Evolutionary conservation across 2,888 invertebrate species (phyloP).

Genomic region (Chaetogeoica ovagalla): DNA sequence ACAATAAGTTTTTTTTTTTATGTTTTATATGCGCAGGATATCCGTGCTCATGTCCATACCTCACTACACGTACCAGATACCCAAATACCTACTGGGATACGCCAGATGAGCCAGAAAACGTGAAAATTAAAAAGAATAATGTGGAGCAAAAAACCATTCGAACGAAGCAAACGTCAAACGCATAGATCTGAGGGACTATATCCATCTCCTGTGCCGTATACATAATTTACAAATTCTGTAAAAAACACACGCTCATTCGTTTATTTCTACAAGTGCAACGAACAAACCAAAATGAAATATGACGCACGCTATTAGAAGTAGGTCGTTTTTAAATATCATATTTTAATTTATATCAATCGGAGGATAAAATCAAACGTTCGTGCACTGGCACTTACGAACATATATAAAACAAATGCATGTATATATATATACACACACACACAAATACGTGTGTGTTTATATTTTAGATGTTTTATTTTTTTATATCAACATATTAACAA

Average conservation of each 20-base stretch:
- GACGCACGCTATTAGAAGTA: conserved; percentile 4
- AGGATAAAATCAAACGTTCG: conserved; percentile 36
- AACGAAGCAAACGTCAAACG: conserved; percentile 5
- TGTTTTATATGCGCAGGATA: conserved; percentile 65
- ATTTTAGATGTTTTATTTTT: too few species aligned
- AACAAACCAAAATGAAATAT: too few species aligned
- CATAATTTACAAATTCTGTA: too few species aligned
- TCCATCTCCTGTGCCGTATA: too few species aligned
- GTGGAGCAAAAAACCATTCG: too few species aligned
- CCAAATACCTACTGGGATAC: conserved; percentile 82
- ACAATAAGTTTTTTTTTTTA: conserved; percentile 50
- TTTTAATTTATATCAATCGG: background rate
- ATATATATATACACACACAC: conserved; percentile 4
- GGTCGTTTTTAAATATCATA: background rate
- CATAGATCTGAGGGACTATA: too few species aligned
- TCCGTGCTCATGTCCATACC: conserved; percentile 85
- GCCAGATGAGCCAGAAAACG: conserved; percentile 63
- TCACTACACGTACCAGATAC: conserved; percentile 78
- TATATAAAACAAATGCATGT: background rate
- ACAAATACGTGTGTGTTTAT: too few species aligned
- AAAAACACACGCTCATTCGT: too few species aligned
- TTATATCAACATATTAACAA: conserved; percentile 33
- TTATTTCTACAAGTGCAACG: too few species aligned
- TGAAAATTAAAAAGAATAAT: too few species aligned
- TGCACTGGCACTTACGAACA: too few species aligned